Base-by-base conservation (phyloP, 2,113 vertebrate genomes). In the Tretioscincus oriximinensis region DNA sequence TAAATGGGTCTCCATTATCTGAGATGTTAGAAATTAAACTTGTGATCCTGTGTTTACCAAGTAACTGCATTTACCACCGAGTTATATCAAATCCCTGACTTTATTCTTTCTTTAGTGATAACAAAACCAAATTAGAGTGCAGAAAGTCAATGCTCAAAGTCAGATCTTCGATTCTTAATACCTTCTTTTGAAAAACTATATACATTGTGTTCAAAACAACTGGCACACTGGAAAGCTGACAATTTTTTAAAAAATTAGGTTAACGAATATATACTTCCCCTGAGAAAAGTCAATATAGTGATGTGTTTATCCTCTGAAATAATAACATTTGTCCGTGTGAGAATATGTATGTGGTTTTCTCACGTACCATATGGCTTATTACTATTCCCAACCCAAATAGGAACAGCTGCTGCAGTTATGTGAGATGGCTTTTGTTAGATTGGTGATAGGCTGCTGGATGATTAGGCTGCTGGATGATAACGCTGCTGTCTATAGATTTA, bases 281-380 rank as follows among this genome's bases (percentile, higher is more conserved):
- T 77, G 92, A 91, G 93, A 78, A 87, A 88, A 92, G 77, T 82
- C 81, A 83, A 82, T 92, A 89, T 87, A 93, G 85, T 88, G 87
- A 90, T 88, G 51, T 94, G 92, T 93, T 95, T 93, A 90, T 95
- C 86, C 86, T 93, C 92, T 90, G 91, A 84, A 94, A 86, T 93
- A 92, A 92, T 93, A 95, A 94, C 94, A 94, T 94, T 93, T 95
- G 94, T 89, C 91, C 89, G 85, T 91, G 88, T 94, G 93, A 95
- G 89, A 94, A 93, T 92, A 88, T 90, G 90, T 92, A 92, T 85
- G 86, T 85, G 87, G 92, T 89, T 90, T 84, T 90, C 89, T 85
- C 95, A 86, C 90, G 88, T 64, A 82, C 94, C 95, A 95, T 95
- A 95, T 95, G 95, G 94, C 88, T 92, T 88, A 93, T 92, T 91